Evolutionary conservation across 2,113 vertebrate genomes (phyloP).

Genomic region (Neolamprologus fasciatus): DNA sequence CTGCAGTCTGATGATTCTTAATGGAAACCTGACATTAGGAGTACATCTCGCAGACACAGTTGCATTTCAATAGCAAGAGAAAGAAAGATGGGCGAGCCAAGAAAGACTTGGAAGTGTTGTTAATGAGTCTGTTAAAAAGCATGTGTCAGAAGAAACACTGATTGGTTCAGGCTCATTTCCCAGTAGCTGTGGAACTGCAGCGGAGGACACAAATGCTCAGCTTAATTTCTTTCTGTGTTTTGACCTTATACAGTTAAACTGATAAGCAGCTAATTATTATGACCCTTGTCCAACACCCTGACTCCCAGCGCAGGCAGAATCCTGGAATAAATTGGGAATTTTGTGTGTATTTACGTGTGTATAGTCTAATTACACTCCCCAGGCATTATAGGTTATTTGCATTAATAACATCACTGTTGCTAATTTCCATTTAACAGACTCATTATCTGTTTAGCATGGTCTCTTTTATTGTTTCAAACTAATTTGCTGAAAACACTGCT

Average conservation of each 20-base stretch:
- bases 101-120: neutral
- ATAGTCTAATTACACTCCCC: neutral
- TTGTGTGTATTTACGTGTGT: neutral
- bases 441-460: neutral
- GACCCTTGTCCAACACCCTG: neutral
- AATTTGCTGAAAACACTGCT: neutral
- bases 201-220: neutral
- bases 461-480: neutral
- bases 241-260: neutral
- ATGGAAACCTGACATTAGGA: neutral
- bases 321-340: neutral
- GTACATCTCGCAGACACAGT: neutral
- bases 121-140: neutral
- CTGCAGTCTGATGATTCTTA: neutral
- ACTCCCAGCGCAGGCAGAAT: neutral
- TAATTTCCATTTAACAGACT: neutral
- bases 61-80: neutral
- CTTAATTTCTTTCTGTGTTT: neutral
- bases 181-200: neutral
- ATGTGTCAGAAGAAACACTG: neutral
- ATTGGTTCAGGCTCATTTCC: neutral
- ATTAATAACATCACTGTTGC: neutral
- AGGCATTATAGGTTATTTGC: neutral
- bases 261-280: constrained; percentile 8
- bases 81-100: neutral